Percentiles rank a stretch among this genome's conserved stretches.
Evolutionary conservation across 2,888 invertebrate genomes (phyloP).

Genomic region (Cheilosia soror): DNA sequence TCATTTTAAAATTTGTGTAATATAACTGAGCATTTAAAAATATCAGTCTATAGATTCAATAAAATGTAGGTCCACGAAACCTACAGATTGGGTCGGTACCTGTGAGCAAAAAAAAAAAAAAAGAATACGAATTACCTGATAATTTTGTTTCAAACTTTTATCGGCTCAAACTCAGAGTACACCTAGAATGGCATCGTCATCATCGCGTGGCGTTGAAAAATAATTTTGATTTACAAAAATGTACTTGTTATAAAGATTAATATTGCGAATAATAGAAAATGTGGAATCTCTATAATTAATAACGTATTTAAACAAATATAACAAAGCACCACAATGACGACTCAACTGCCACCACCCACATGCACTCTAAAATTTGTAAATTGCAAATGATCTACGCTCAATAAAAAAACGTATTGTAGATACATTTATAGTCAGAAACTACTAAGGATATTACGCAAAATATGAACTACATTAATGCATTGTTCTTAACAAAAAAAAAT

Average conservation of each 20-base stretch:
- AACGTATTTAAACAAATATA: constrained; percentile 18
- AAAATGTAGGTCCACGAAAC: too few species aligned
- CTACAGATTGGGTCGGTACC: too few species aligned
- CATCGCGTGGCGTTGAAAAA: constrained; percentile 45
- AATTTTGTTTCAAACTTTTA: constrained; percentile 33
- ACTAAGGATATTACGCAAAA: constrained; percentile 61
- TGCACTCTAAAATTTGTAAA: constrained; percentile 52
- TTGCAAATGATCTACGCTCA: constrained; percentile 52
- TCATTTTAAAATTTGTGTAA: too few species aligned
- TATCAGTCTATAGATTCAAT: too few species aligned
- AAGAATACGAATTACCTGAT: constrained; percentile 7
- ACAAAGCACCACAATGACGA: constrained; percentile 57
- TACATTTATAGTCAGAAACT: constrained; percentile 43
- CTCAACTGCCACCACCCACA: constrained; percentile 56
- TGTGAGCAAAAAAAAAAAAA: too few species aligned
- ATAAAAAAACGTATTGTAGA: constrained; percentile 23
- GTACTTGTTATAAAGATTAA: constrained; percentile 25
- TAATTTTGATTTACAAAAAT: constrained; percentile 25
- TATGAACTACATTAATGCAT: constrained; percentile 72
- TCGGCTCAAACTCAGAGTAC: constrained; percentile 44
- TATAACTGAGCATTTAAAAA: too few species aligned
- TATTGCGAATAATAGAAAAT: constrained; percentile 21
- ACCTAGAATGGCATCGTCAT: constrained; percentile 56
- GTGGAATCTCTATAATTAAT: neutral
- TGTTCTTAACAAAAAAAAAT: constrained; percentile 38